Evolutionary conservation across 2,797 vertebrate species (phyloP).

Genomic region (Alcedo quadribrachys): DNA sequence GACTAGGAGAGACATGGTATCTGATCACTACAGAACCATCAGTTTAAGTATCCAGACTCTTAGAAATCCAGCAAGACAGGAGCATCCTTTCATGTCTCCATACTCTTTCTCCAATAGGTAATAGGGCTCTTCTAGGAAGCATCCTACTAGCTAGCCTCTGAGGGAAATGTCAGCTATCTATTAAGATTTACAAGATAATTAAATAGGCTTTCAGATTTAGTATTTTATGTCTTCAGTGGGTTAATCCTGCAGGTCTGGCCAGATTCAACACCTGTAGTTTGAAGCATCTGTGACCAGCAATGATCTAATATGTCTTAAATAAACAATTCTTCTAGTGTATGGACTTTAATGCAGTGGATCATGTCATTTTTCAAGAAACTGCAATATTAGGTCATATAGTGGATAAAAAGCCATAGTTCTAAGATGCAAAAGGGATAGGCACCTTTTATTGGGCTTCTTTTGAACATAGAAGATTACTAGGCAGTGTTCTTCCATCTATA

Average conservation of each 20-base stretch:
- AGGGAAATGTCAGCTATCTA: background rate
- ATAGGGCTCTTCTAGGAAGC: background rate
- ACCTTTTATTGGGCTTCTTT: background rate
- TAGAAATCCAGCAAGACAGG: background rate
- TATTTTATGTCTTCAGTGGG: background rate
- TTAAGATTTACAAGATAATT: background rate
- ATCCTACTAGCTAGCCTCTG: background rate
- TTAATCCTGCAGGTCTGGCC: background rate
- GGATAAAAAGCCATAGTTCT: background rate
- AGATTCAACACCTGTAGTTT: background rate
- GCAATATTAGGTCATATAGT: background rate
- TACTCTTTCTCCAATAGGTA: background rate
- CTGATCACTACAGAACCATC: background rate
- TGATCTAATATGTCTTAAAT: background rate
- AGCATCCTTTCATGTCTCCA: background rate
- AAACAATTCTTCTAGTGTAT: background rate
- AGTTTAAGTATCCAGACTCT: background rate
- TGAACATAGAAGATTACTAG: background rate
- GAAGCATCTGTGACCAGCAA: fast-evolving
- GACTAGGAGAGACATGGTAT: background rate
- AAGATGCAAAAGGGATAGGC: background rate
- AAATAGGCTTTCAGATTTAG: background rate
- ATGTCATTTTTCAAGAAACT: background rate
- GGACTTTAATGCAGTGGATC: background rate
- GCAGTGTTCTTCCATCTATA: background rate